Conservation (phyloP, 2,888 invertebrate genomes). For the Sisyra terminalis region DNA sequence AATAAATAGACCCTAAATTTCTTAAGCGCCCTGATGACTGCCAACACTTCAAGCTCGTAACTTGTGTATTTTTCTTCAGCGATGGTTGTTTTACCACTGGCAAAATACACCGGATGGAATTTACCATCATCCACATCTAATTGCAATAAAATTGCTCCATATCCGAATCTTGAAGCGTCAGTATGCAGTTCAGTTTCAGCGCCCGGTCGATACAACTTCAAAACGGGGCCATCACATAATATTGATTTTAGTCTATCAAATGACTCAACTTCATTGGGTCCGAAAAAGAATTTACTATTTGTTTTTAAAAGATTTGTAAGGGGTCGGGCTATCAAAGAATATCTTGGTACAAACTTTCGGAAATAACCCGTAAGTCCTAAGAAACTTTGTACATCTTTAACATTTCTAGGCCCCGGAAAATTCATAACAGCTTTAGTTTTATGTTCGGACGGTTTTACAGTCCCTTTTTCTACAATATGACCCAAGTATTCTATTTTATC, state of each 20-base stretch:
- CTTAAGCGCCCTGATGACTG: background rate
- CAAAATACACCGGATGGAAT: constrained; percentile 1
- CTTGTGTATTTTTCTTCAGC: background rate
- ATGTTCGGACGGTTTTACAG: background rate
- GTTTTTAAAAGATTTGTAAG: background rate
- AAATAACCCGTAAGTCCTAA: background rate
- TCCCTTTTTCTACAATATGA: background rate
- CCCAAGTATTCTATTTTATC: background rate
- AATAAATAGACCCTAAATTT: background rate
- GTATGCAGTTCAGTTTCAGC: constrained; percentile 2
- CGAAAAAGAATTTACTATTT: background rate
- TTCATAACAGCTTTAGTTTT: background rate
- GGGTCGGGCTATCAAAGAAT: background rate
- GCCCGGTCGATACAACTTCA: background rate
- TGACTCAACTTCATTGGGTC: background rate
- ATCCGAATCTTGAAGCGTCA: background rate
- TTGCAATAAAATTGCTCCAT: background rate
- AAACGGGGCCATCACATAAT: background rate
- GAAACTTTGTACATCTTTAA: constrained; percentile 1
- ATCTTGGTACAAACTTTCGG: background rate
- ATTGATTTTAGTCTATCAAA: background rate
- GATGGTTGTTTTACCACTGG: background rate
- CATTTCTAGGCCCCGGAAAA: background rate
- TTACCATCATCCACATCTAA: background rate
- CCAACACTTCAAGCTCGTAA: no score